Percentiles rank a stretch among this genome's conserved stretches.
phyloP scores from a whole-genome alignment of 2,888 invertebrate genomes.

The Amiota mariae region DNA sequence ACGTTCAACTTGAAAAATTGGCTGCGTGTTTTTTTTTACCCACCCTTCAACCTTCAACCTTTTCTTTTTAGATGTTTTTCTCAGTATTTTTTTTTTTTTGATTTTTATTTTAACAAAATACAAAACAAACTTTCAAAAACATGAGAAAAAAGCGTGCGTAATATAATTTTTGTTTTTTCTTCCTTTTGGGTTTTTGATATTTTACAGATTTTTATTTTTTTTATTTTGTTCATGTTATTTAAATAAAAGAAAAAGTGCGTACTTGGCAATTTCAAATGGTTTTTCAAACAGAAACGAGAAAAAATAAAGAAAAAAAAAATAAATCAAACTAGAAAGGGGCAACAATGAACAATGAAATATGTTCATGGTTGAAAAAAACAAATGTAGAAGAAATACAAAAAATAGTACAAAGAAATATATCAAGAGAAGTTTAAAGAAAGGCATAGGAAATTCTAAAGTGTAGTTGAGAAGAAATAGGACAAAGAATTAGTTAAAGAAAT shows the following conservation, averaged over 20 bases:
- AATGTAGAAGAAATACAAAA: not conserved
- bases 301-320: not conserved
- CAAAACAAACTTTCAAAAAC: slow-evolving; percentile 49
- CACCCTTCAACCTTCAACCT: not conserved
- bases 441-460: not conserved
- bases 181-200: not conserved
- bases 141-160: not conserved
- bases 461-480: not conserved
- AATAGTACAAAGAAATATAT: not conserved
- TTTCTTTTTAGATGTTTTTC: slow-evolving; percentile 9
- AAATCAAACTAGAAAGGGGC: slow-evolving; percentile 16
- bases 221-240: not conserved
- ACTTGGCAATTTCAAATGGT: slow-evolving; percentile 18
- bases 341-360: slow-evolving; percentile 11
- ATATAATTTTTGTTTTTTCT: slow-evolving; percentile 5
- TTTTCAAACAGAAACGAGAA: not conserved
- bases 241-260: slow-evolving; percentile 20
- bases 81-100: slow-evolving; percentile 30
- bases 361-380: not conserved
- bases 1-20: slow-evolving; percentile 1
- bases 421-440: slow-evolving; percentile 2
- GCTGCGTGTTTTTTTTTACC: slow-evolving; percentile 14
- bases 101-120: slow-evolving; percentile 37
- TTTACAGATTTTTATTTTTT: not conserved
- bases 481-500: not conserved